Evolutionary conservation across 2,113 vertebrate genomes (phyloP).

Genomic region (Hemichromis elongatus): DNA sequence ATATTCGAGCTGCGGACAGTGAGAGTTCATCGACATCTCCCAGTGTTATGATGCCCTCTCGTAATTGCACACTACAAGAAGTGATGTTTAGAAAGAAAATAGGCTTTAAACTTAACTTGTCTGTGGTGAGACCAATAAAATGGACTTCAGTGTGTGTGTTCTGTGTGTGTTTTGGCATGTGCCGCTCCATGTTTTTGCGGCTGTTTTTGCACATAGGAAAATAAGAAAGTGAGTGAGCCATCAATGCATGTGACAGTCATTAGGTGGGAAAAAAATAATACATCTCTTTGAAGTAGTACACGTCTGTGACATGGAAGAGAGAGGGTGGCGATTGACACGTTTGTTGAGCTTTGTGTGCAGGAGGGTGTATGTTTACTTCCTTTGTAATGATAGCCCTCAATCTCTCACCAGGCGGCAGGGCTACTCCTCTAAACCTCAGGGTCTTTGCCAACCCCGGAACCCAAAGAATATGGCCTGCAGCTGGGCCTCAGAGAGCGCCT

Average conservation of each 20-base stretch:
- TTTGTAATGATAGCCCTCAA: conserved; percentile 49
- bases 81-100: conserved; percentile 51
- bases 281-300: background rate
- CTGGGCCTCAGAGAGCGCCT: conserved; percentile 4
- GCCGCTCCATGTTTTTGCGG: background rate
- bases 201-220: background rate
- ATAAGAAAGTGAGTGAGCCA: background rate
- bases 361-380: conserved; percentile 11
- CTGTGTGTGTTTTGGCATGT: background rate
- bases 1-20: conserved; percentile 16
- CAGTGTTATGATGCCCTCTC: conserved; percentile 34
- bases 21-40: conserved; percentile 16
- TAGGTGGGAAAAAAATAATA: background rate
- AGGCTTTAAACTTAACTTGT: conserved; percentile 38
- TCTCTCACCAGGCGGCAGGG: conserved; percentile 30
- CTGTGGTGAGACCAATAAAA: conserved; percentile 35
- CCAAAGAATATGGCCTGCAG: conserved; percentile 36
- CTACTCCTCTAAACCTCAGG: conserved; percentile 42
- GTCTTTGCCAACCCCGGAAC: conserved; percentile 21
- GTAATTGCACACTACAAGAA: conserved; percentile 37
- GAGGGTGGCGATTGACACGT: background rate
- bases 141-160: background rate
- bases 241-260: background rate
- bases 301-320: background rate
- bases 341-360: background rate